A percentile compares a stretch with the other conserved stretches of the same genome.
Evolutionary conservation across 53 echinoderm and acorn worm species (phyloP).

Genomic region (Luidia sarsii): DNA sequence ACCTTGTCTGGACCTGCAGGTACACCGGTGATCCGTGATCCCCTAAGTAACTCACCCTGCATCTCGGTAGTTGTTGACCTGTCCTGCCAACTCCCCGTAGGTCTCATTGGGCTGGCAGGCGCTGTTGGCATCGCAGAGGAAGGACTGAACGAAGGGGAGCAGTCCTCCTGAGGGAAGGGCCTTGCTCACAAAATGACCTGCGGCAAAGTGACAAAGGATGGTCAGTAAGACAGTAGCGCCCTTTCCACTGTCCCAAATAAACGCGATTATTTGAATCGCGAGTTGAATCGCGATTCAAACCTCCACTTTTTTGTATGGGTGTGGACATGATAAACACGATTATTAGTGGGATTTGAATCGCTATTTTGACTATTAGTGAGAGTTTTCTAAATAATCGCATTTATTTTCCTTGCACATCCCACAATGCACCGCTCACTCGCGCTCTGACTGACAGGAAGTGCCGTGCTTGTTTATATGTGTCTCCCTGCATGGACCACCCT

Average conservation of each 20-base stretch:
- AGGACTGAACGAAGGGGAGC: conserved; percentile 76
- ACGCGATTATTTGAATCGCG: too few species aligned
- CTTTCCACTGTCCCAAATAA: not conserved
- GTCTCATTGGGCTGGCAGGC: conserved; percentile 51
- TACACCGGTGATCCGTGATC: too few species aligned
- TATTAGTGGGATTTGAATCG: too few species aligned
- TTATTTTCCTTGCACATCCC: not conserved
- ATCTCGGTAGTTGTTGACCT: conserved; percentile 67
- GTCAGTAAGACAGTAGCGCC: not conserved
- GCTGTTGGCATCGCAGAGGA: conserved; percentile 65
- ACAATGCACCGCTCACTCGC: not conserved
- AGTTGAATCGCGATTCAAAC: not conserved
- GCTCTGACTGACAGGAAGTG: not conserved
- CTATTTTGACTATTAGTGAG: too few species aligned
- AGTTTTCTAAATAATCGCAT: too few species aligned
- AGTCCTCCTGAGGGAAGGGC: conserved; percentile 79
- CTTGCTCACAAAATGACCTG: conserved; percentile 84
- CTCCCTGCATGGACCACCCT: too few species aligned
- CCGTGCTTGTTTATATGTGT: too few species aligned
- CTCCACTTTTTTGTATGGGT: not conserved
- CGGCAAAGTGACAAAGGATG: not conserved
- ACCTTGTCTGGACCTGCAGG: too few species aligned
- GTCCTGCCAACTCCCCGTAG: conserved; percentile 55
- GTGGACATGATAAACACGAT: too few species aligned
- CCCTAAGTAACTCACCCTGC: conserved; percentile 82